These are phyloP conservation scores for Atherinosoma microstoma DNA, from an alignment of 2,797 vertebrate genomes.

Conservation along the genomic window DNA sequence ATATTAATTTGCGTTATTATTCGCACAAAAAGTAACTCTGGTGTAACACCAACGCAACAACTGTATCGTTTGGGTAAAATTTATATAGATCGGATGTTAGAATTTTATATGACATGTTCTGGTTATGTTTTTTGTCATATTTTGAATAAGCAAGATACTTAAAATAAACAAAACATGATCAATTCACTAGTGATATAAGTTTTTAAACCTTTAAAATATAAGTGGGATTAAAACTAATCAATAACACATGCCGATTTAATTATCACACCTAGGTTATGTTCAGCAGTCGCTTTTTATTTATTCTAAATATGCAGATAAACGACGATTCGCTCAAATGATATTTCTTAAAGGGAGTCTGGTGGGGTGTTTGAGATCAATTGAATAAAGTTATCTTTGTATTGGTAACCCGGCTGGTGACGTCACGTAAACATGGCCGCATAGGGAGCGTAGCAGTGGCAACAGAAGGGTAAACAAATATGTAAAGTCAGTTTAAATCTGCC, in stretches of 20 bases:
- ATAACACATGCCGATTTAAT: not conserved
- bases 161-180: not conserved
- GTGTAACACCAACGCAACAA: not conserved
- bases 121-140: not conserved
- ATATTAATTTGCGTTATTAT: not conserved
- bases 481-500: not conserved
- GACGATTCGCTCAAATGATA: not conserved
- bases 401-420: conserved; percentile 22
- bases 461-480: not conserved
- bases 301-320: not conserved
- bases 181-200: not conserved
- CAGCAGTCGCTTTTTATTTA: accelerated
- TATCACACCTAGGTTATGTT: not conserved
- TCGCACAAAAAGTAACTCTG: not conserved
- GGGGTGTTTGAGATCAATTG: not conserved
- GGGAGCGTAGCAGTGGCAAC: not conserved
- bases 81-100: not conserved
- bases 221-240: not conserved
- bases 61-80: not conserved
- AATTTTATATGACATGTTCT: not conserved
- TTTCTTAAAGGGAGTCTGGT: conserved; percentile 5
- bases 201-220: not conserved
- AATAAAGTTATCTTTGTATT: not conserved
- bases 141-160: not conserved
- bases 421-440: conserved; percentile 40